Evolutionary conservation across 2,113 vertebrate genomes (phyloP).

Genomic region (Malurus elegans): DNA sequence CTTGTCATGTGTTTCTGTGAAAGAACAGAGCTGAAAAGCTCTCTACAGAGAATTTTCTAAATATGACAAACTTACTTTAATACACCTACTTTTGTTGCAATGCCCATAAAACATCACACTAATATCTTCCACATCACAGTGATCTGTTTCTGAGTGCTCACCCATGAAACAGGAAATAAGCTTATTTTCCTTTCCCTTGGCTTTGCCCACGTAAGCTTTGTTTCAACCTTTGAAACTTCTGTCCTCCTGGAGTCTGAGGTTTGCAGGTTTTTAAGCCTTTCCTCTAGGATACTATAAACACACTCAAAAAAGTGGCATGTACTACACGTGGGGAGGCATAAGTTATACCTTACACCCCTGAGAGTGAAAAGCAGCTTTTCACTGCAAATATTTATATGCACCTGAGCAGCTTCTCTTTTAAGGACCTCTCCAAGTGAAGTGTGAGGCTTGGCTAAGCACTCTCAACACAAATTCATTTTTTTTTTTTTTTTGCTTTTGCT

Average conservation of each 20-base stretch:
- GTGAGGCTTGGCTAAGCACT: background rate
- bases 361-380: slow-evolving; percentile 24
- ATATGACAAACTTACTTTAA: background rate
- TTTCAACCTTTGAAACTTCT: slow-evolving; percentile 21
- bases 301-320: background rate
- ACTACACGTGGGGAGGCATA: background rate
- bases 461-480: background rate
- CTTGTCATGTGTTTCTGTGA: background rate
- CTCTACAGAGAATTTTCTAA: background rate
- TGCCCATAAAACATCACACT: background rate
- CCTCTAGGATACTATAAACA: background rate
- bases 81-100: background rate
- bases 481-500: background rate
- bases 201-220: background rate
- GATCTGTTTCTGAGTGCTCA: background rate
- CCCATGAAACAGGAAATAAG: background rate
- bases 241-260: background rate
- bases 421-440: slow-evolving; percentile 46
- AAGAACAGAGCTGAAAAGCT: background rate
- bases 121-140: background rate
- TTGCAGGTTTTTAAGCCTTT: slow-evolving; percentile 26
- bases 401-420: slow-evolving; percentile 27
- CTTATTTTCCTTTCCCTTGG: background rate
- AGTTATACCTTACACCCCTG: background rate
- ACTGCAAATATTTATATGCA: slow-evolving; percentile 54